A percentile compares a stretch with the other conserved stretches of the same genome.
Evolutionary conservation across 2,888 invertebrate species (phyloP).

Genomic region (Morpho achilles): DNA sequence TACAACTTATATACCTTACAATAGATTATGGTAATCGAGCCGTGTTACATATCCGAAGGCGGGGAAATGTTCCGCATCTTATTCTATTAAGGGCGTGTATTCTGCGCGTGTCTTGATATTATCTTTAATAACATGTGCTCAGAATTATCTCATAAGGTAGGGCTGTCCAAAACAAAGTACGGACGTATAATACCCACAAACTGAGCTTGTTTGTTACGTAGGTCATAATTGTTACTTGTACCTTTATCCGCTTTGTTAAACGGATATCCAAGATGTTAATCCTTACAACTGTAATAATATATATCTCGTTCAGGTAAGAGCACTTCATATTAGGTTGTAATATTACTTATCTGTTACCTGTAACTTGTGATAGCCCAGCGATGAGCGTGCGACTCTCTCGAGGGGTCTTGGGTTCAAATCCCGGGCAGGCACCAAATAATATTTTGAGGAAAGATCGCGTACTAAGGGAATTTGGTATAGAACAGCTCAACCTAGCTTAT

Average conservation of each 20-base stretch:
- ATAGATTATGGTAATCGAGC: conserved; percentile 11
- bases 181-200: conserved; percentile 5
- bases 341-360: neutral
- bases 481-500: too few species aligned
- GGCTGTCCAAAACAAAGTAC: conserved; percentile 9
- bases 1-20: conserved; percentile 12
- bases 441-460: too few species aligned
- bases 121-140: conserved; percentile 44
- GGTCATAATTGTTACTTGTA: conserved; percentile 3
- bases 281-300: neutral
- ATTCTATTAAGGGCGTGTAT: conserved; percentile 52
- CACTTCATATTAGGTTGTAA: neutral
- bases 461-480: too few species aligned
- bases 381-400: too few species aligned
- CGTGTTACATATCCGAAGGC: conserved; percentile 26
- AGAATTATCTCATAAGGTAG: conserved; percentile 31
- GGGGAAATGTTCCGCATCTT: conserved; percentile 35
- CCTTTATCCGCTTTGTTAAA: conserved; percentile 1
- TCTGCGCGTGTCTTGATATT: conserved; percentile 45
- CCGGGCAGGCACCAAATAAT: too few species aligned
- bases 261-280: neutral
- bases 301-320: neutral
- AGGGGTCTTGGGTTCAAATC: too few species aligned
- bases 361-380: too few species aligned
- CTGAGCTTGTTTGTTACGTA: neutral